Percentiles rank a stretch among this genome's conserved stretches.
Evolutionary conservation across 2,113 vertebrate genomes (phyloP).

Genomic region (Rana temporaria): DNA sequence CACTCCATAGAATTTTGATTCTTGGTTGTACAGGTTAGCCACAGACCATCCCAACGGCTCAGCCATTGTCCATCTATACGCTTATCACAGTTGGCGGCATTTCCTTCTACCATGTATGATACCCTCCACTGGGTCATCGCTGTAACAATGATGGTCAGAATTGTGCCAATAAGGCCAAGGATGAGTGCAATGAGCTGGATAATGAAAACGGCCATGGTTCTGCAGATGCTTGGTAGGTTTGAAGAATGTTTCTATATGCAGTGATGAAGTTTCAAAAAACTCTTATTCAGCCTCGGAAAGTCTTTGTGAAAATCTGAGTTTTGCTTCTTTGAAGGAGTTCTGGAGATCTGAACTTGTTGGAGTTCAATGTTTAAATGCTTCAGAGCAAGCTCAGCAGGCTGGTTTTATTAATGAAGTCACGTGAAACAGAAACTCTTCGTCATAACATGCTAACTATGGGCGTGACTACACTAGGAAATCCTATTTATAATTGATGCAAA

Average conservation of each 20-base stretch:
- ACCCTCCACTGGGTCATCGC: conserved; percentile 84
- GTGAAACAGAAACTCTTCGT: conserved; percentile 21
- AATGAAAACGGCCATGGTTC: conserved; percentile 33
- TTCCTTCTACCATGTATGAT: conserved; percentile 79
- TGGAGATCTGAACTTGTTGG: neutral
- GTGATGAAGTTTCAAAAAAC: no score
- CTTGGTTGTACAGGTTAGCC: conserved; percentile 83
- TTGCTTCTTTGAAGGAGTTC: no score
- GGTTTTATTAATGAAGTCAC: conserved; percentile 50
- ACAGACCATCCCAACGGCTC: conserved; percentile 83
- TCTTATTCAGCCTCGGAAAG: no score
- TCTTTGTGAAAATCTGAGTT: no score
- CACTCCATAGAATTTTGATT: conserved; percentile 81
- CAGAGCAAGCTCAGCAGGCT: neutral
- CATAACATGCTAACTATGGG: conserved; percentile 25
- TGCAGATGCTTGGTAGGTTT: neutral
- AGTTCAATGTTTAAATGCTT: neutral
- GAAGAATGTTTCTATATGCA: neutral
- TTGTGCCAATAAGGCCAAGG: conserved; percentile 37
- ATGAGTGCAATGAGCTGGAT: conserved; percentile 32
- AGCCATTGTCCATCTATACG: conserved; percentile 75
- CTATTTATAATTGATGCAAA: conserved; percentile 2
- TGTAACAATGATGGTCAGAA: conserved; percentile 79
- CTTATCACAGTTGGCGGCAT: conserved; percentile 57
- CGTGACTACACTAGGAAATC: conserved; percentile 34